A percentile compares a stretch with the other conserved stretches of the same genome.
phyloP scores from a whole-genome alignment of 1,140 invertebrate species.

The Sycobia sp. region DNA sequence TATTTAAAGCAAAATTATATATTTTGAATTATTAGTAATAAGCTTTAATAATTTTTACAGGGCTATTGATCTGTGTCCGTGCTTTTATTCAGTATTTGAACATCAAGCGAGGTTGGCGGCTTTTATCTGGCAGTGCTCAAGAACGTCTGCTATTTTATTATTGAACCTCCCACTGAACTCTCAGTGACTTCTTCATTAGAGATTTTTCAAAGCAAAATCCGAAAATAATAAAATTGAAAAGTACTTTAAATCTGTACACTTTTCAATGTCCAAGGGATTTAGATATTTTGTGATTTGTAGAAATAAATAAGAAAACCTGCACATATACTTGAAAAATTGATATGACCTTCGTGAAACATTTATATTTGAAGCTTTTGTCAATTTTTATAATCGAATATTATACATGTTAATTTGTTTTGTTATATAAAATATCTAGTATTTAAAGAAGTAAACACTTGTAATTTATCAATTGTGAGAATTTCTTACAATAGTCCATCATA shows the following conservation, averaged over 20 bases:
- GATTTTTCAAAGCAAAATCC: conserved; percentile 16
- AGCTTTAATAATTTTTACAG: conserved; percentile 58
- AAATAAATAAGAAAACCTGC: conserved; percentile 11
- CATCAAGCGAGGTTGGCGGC: conserved; percentile 87
- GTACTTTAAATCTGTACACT: background rate
- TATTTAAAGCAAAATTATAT: too few species aligned
- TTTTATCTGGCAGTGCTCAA: conserved; percentile 82
- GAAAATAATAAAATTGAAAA: conserved; percentile 25
- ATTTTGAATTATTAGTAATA: too few species aligned
- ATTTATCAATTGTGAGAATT: conserved; percentile 30
- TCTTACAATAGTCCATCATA: conserved; percentile 16
- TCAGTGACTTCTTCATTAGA: conserved; percentile 27
- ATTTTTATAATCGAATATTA: conserved; percentile 23
- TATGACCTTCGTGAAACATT: conserved; percentile 4
- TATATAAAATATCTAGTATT: conserved; percentile 21
- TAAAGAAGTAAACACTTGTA: conserved; percentile 20
- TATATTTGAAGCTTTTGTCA: conserved; percentile 9
- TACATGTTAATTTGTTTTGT: conserved; percentile 21
- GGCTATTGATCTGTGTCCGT: conserved; percentile 83
- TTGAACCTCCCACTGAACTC: conserved; percentile 57
- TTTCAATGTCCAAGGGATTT: background rate
- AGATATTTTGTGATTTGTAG: conserved; percentile 30
- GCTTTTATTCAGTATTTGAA: conserved; percentile 88
- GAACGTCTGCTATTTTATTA: conserved; percentile 87
- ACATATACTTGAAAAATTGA: conserved; percentile 14